phyloP scores from a whole-genome alignment of 2,888 invertebrate genomes.

The Pseudanteris insignis region DNA sequence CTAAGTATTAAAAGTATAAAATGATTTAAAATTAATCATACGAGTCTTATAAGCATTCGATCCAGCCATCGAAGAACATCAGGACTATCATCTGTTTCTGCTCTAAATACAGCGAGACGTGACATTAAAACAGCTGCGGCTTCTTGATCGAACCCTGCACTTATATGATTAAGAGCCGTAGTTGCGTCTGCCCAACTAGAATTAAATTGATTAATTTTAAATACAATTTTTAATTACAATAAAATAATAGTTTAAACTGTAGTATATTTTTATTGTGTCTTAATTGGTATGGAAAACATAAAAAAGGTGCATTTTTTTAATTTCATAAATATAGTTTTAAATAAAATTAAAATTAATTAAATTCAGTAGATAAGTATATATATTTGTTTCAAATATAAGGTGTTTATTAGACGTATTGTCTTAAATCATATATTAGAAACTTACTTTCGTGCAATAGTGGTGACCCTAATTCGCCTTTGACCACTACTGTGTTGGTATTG shows the following conservation, averaged over 20 bases:
- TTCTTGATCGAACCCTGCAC: conserved; percentile 97
- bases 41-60: conserved; percentile 94
- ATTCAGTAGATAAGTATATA: too few relatives aligned
- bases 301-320: too few relatives aligned
- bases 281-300: too few relatives aligned
- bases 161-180: conserved; percentile 87
- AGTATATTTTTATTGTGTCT: background rate
- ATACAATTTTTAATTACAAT: background rate
- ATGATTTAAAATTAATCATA: too few relatives aligned
- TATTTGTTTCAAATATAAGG: too few relatives aligned
- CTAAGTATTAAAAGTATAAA: too few relatives aligned
- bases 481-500: conserved; percentile 99
- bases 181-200: conserved; percentile 94
- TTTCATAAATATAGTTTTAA: too few relatives aligned
- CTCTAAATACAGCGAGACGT: conserved; percentile 93
- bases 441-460: conserved; percentile 95
- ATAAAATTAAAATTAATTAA: too few relatives aligned
- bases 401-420: too few relatives aligned
- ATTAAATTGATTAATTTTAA: too few relatives aligned
- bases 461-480: conserved; percentile 92
- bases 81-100: conserved; percentile 93
- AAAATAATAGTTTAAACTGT: background rate
- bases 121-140: conserved; percentile 98
- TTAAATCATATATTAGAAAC: too few relatives aligned
- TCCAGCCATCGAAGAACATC: conserved; percentile 99